Evolutionary conservation across 2,113 vertebrate species (phyloP).

Genomic region (Dipodomys merriami): DNA sequence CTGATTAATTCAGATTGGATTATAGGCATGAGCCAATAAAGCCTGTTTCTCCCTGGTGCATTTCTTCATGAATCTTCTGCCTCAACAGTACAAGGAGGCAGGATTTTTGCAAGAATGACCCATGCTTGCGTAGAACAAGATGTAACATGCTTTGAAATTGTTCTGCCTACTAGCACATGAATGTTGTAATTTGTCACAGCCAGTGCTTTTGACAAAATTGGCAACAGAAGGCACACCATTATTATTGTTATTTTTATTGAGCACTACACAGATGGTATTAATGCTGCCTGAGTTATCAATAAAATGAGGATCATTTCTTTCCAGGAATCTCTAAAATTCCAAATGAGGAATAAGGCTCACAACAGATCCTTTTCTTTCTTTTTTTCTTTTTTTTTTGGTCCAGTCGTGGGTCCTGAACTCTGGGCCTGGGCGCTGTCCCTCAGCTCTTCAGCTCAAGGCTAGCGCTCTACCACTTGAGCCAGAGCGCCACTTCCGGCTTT

Average conservation of each 20-base stretch:
- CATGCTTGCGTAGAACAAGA: neutral
- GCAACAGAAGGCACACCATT: neutral
- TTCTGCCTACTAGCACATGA: neutral
- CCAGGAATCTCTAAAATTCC: neutral
- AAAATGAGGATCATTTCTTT: slow-evolving; percentile 48
- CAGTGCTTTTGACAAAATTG: neutral
- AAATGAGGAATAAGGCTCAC: slow-evolving; percentile 23
- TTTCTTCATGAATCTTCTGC: slow-evolving; percentile 32
- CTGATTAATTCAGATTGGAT: too few species aligned
- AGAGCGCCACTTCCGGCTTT: too few species aligned
- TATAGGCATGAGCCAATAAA: too few species aligned
- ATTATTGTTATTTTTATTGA: slow-evolving; percentile 7
- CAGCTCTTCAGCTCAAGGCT: too few species aligned
- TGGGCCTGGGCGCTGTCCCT: too few species aligned
- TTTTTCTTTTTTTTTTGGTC: too few species aligned
- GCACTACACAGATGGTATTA: neutral
- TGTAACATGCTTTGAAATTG: neutral
- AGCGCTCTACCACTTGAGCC: too few species aligned
- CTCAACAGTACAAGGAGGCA: neutral
- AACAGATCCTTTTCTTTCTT: neutral
- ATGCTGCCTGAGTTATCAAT: neutral
- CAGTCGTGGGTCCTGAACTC: too few species aligned
- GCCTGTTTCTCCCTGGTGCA: neutral
- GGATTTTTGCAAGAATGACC: neutral
- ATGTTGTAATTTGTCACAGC: slow-evolving; percentile 26